Evolutionary conservation across 1,140 invertebrate genomes (phyloP).

Genomic region (Brachionus paranguensis): DNA sequence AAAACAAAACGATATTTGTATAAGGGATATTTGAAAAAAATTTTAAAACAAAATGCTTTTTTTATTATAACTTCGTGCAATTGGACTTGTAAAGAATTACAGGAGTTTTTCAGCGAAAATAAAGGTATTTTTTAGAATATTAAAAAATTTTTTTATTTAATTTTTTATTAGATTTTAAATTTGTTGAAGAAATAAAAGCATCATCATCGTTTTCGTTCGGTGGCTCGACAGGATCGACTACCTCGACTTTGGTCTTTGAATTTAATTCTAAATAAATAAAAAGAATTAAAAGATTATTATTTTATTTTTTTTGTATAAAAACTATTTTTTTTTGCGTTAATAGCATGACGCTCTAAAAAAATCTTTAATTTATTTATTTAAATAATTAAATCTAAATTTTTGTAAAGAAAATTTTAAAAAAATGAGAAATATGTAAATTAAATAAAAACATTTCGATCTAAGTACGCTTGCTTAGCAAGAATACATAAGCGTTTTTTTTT

Average conservation of each 20-base stretch:
- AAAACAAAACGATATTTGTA: slow-evolving; percentile 1
- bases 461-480: not conserved
- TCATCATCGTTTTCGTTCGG: slow-evolving; percentile 36
- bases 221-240: slow-evolving; percentile 5
- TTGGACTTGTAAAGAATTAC: slow-evolving; percentile 40
- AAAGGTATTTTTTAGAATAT: not conserved
- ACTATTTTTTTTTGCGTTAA: not conserved
- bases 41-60: not conserved
- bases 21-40: not conserved
- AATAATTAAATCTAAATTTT: too few relatives aligned
- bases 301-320: not conserved
- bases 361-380: not conserved
- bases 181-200: slow-evolving; percentile 36
- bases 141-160: not conserved
- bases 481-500: not conserved
- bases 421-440: not conserved
- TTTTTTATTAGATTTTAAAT: slow-evolving; percentile 37
- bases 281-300: not conserved
- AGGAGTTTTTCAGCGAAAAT: slow-evolving; percentile 20
- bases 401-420: not conserved
- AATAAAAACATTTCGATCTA: not conserved
- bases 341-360: not conserved
- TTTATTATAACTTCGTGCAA: slow-evolving; percentile 42
- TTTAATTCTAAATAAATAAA: not conserved
- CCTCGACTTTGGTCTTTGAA: not conserved